phyloP scores from a whole-genome alignment of 2,797 vertebrate species.

The Acipenser transmontanus region DNA sequence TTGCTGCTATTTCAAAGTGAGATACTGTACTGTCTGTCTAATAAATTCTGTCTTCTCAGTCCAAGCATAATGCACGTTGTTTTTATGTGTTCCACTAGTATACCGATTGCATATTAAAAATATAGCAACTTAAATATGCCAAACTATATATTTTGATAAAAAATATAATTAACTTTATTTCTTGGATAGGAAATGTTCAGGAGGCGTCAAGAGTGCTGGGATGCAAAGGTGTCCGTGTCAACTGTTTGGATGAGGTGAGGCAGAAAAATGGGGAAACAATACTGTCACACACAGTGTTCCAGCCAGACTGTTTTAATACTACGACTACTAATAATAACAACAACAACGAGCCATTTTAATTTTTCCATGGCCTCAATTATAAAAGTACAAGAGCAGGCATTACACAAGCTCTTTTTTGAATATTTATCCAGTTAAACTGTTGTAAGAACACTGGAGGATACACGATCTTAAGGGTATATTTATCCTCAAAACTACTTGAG shows the following conservation, averaged over 20 bases:
- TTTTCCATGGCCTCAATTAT: no score
- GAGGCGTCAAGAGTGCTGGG: slow-evolving; percentile 84
- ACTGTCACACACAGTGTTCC: no score
- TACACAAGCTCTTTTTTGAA: background rate
- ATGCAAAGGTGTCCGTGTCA: slow-evolving; percentile 88
- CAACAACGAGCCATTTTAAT: no score
- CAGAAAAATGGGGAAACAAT: background rate
- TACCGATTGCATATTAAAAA: background rate
- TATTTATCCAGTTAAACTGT: no score
- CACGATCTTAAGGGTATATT: no score
- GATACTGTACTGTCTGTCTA: background rate
- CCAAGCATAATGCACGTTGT: no score
- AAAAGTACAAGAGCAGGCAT: no score
- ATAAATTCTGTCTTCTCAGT: background rate
- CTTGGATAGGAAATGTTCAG: slow-evolving; percentile 73
- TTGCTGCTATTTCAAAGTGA: no score
- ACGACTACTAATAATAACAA: no score
- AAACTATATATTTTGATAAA: background rate
- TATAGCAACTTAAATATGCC: background rate
- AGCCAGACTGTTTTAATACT: no score
- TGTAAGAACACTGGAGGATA: no score
- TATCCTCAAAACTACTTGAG: no score
- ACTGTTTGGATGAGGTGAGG: slow-evolving; percentile 94
- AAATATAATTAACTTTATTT: slow-evolving; percentile 1
- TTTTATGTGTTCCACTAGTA: background rate